A percentile compares a stretch with the other conserved stretches of the same genome.
phyloP scores from a whole-genome alignment of 1,140 invertebrate species.

The Drosophila orosa region DNA sequence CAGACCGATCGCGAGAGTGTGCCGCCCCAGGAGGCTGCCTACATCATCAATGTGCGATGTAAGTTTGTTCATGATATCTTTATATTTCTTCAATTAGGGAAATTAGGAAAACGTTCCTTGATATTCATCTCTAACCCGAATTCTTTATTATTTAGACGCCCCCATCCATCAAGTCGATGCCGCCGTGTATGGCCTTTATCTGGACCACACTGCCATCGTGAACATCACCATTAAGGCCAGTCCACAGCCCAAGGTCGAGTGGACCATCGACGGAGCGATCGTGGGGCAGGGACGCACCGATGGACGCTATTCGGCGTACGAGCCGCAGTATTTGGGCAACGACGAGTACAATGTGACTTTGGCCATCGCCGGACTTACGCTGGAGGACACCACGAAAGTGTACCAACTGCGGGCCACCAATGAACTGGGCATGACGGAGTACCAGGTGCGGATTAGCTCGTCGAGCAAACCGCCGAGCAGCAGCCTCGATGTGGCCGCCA shows the following conservation, averaged over 20 bases:
- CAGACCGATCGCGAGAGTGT: conserved; percentile 81
- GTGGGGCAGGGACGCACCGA: conserved; percentile 85
- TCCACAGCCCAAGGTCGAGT: conserved; percentile 88
- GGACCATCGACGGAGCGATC: conserved; percentile 87
- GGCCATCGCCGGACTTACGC: conserved; percentile 88
- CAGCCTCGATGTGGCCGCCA: conserved; percentile 89
- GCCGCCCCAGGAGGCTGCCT: conserved; percentile 72
- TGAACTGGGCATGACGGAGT: conserved; percentile 87
- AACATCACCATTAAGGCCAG: conserved; percentile 89
- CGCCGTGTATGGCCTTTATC: conserved; percentile 88
- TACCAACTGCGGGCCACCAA: conserved; percentile 89
- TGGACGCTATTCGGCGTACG: conserved; percentile 71
- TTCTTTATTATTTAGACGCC: conserved; percentile 85
- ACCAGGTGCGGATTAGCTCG: conserved; percentile 87
- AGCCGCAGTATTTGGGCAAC: conserved; percentile 85
- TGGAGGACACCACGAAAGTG: conserved; percentile 89
- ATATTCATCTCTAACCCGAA: not conserved
- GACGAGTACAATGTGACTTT: conserved; percentile 89
- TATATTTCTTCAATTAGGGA: too few species aligned
- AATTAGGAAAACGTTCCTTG: too few species aligned
- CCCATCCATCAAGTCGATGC: conserved; percentile 86
- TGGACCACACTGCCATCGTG: conserved; percentile 88
- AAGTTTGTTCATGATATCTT: conserved; percentile 45
- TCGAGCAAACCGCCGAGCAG: conserved; percentile 85
- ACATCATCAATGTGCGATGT: conserved; percentile 72